Evolutionary conservation across 2,113 vertebrate species (phyloP), one percentile per base, ranked within the genome.

Genomic region (Nannospalax galili): DNA sequence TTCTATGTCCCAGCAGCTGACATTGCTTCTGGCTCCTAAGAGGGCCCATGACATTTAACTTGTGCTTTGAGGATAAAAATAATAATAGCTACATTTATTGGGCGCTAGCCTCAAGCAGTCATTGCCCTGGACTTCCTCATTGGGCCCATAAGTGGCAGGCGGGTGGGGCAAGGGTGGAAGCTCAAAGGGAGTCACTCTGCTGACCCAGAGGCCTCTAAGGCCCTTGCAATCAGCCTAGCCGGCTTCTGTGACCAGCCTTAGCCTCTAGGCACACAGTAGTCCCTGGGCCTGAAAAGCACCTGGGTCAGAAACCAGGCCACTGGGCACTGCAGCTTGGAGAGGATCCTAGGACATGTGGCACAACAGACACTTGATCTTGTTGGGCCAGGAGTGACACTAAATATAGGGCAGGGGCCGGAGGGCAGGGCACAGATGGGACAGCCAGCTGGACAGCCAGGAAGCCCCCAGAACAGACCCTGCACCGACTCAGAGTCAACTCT

Each of bases 341-440:
- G 28, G 30, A 32, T 65, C 73, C 32, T 0, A 3, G 52, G 69
- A 69, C 48, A 0, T 37, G 35, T 30, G 7, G n/a, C 70, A 64
- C 3, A 12, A 35, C 81, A 77, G 95, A 87, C 70, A 96, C 75
- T 84, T n/a, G 77, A 92, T 89, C 82, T 81, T 60, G 35, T 9
- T 3, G 62, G 86, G 45, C 37, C 37, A 19, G 20, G 35, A 0
- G 22, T 26, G 75, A 14, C 7, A 26, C 87, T 94, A 95, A 92
- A 91, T 89, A 93, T 79, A 95, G 93, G 69, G 64, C 24, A 19
- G 85, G 87, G 19, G 17, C 79, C 74, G 3, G 64, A 80, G 69
- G 56, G 62, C 62, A 88, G 75, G 48, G 17, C 19, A 8, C 35
- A 90, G 67, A 58, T 37, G 3, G 62, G 32, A 52, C 35, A 70